A percentile compares a stretch with the other conserved stretches of the same genome.
These are phyloP conservation scores for Cantharis rufa DNA, from an alignment of 2,888 invertebrate genomes.

Conservation along the genomic window DNA sequence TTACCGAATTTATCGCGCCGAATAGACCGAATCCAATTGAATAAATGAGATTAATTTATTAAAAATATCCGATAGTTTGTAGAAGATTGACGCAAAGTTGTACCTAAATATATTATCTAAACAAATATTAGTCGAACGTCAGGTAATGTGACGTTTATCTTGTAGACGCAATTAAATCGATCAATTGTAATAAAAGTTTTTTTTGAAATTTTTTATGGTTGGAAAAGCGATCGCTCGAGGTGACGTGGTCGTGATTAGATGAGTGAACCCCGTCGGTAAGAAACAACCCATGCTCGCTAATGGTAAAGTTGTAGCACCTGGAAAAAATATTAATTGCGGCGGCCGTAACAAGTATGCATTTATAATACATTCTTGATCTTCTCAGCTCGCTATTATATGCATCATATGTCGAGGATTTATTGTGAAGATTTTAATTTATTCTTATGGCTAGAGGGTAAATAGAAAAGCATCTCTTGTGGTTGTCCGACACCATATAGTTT, in stretches of 20 bases:
- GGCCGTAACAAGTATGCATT: constrained; percentile 46
- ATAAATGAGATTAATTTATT: neutral
- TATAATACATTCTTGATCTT: constrained; percentile 52
- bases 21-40: neutral
- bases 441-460: constrained; percentile 49
- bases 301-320: constrained; percentile 43
- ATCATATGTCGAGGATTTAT: constrained; percentile 54
- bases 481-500: constrained; percentile 46
- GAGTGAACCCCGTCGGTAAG: constrained; percentile 29
- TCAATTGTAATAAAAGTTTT: constrained; percentile 13
- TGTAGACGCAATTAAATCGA: neutral
- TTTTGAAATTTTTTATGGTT: constrained; percentile 3
- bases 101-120: neutral
- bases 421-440: constrained; percentile 55
- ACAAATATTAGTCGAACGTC: neutral
- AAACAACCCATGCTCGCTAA: constrained; percentile 34
- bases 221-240: constrained; percentile 42
- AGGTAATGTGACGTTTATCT: neutral
- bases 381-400: constrained; percentile 43
- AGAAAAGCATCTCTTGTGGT: constrained; percentile 48
- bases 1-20: neutral
- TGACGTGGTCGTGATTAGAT: constrained; percentile 50
- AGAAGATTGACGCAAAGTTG: neutral
- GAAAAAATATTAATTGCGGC: constrained; percentile 50
- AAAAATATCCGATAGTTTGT: neutral